Percentiles rank a stretch among this genome's conserved stretches.
phyloP scores from a whole-genome alignment of 1,140 invertebrate species.

The Orussus abietinus region DNA sequence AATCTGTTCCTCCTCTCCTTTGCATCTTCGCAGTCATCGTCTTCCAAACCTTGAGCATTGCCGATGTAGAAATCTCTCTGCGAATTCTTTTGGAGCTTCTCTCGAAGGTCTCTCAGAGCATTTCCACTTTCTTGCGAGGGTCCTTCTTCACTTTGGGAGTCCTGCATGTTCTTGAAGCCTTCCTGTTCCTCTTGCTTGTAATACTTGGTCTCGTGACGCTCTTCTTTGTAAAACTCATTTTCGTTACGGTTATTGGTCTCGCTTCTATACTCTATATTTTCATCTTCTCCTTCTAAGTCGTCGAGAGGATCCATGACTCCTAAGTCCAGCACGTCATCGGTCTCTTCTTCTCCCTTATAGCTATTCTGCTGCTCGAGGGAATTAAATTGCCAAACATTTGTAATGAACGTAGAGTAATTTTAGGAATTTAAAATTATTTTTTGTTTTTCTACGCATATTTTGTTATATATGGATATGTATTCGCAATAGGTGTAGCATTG shows the following conservation, averaged over 20 bases:
- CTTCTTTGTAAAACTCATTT: slow-evolving; percentile 36
- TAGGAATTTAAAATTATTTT: no score
- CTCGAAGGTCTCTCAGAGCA: slow-evolving; percentile 39
- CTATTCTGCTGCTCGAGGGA: slow-evolving; percentile 50
- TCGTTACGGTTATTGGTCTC: slow-evolving; percentile 25
- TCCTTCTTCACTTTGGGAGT: no score
- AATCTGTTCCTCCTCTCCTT: slow-evolving; percentile 46
- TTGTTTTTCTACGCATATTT: no score
- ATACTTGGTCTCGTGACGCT: slow-evolving; percentile 25
- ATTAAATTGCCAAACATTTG: slow-evolving; percentile 51
- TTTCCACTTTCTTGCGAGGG: no score
- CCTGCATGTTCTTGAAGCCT: slow-evolving; percentile 12
- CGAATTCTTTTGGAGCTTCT: slow-evolving; percentile 37
- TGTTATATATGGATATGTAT: no score
- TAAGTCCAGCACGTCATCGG: slow-evolving; percentile 50
- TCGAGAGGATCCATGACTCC: slow-evolving; percentile 50
- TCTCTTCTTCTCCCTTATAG: slow-evolving; percentile 54
- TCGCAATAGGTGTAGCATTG: no score
- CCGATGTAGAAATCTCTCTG: slow-evolving; percentile 26
- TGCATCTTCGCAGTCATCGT: slow-evolving; percentile 45
- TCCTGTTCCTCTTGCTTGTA: slow-evolving; percentile 25
- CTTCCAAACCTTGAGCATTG: slow-evolving; percentile 37
- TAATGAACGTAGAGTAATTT: no score
- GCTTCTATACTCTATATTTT: slow-evolving; percentile 43
- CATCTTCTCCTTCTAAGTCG: slow-evolving; percentile 50